phyloP scores from a whole-genome alignment of 2,797 vertebrate genomes.

The Sebastolobus alascanus region DNA sequence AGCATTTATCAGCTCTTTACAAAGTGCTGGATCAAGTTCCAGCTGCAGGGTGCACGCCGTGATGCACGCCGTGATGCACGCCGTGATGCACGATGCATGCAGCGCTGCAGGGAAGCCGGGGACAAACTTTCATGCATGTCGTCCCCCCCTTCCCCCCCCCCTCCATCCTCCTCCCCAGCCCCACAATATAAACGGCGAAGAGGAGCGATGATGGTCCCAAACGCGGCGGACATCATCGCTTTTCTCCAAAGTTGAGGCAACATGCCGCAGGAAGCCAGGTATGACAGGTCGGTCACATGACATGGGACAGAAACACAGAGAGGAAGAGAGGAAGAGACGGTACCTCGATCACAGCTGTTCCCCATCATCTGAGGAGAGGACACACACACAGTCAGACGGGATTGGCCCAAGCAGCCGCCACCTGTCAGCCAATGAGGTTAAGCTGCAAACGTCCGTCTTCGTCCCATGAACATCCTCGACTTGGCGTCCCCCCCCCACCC shows the following conservation, averaged over 20 bases:
- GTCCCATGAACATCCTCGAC: conserved; percentile 54
- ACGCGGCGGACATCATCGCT: neutral
- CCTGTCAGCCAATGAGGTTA: conserved; percentile 76
- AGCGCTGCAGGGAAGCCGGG: conserved; percentile 8
- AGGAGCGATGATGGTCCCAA: neutral
- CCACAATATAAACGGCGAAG: neutral
- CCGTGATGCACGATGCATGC: too few relatives aligned
- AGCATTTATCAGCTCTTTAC: neutral
- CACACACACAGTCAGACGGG: conserved; percentile 72
- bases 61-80: too few relatives aligned
- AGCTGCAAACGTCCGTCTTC: conserved; percentile 59
- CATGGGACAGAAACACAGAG: conserved; percentile 17
- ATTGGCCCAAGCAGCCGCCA: conserved; percentile 68
- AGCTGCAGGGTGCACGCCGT: conserved; percentile 37
- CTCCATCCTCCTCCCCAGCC: too few relatives aligned
- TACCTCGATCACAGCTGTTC: conserved; percentile 98
- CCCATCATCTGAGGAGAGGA: conserved; percentile 90
- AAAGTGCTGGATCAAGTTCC: conserved; percentile 57
- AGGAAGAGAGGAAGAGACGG: conserved; percentile 49
- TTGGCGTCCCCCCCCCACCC: neutral
- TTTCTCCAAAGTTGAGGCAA: conserved; percentile 47
- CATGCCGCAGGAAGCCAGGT: conserved; percentile 54
- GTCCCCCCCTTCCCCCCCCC: accelerated
- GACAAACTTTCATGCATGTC: conserved; percentile 60
- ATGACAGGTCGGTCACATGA: conserved; percentile 66